Conservation (phyloP, 1,140 invertebrate genomes). For the Cherax destructor region DNA sequence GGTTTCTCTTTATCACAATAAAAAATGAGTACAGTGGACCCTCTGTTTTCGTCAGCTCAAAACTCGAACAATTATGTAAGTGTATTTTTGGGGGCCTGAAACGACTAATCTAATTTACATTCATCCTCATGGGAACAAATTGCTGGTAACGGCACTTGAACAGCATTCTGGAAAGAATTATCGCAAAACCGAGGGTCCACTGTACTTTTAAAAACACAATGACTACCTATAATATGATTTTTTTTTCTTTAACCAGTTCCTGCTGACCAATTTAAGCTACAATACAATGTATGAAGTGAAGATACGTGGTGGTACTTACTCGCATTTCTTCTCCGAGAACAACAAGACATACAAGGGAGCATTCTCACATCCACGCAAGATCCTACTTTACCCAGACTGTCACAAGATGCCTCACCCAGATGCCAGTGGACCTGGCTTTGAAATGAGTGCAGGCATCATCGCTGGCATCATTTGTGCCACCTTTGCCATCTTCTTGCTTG, state of each 20-base stretch:
- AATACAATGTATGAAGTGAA: slow-evolving; percentile 85
- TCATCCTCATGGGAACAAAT: no score
- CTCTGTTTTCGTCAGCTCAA: no score
- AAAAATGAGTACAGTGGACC: no score
- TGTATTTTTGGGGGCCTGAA: no score
- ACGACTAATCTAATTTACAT: no score
- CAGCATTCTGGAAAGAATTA: no score
- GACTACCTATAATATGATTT: not conserved
- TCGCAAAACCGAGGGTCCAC: no score
- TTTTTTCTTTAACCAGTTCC: slow-evolving; percentile 79
- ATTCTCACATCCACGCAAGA: slow-evolving; percentile 80
- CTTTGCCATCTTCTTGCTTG: slow-evolving; percentile 83
- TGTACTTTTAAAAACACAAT: no score
- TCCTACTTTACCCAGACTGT: slow-evolving; percentile 82
- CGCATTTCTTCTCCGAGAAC: slow-evolving; percentile 79
- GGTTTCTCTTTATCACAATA: not conserved
- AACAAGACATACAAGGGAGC: slow-evolving; percentile 82
- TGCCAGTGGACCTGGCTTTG: slow-evolving; percentile 78
- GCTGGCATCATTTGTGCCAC: slow-evolving; percentile 85
- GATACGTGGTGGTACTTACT: slow-evolving; percentile 83
- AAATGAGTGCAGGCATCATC: slow-evolving; percentile 84
- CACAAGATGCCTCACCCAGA: slow-evolving; percentile 72
- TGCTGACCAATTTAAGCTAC: slow-evolving; percentile 84
- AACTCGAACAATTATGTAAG: no score
- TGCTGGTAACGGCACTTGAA: no score